Base-by-base conservation (phyloP, 1,140 invertebrate species). In the Pseudomyrmex gracilis region DNA sequence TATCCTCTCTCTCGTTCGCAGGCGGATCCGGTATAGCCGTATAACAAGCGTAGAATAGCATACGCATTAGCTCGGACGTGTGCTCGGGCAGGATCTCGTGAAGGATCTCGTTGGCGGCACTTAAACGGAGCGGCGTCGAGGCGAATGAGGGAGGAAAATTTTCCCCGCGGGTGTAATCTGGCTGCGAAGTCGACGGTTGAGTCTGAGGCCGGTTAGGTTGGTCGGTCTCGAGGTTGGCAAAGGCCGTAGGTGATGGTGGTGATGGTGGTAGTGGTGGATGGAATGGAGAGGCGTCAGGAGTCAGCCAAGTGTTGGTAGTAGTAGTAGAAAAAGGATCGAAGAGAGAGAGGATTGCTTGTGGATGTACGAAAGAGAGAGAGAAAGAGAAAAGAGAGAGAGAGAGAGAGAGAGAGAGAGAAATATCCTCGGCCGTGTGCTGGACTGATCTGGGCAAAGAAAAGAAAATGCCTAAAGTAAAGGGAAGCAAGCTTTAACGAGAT, bases 401-500 rank as follows among this genome's bases (percentile, higher is more conserved):
- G 45, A 24, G 5, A 4, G 66, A 34, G n/a, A 20, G n/a, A 34
- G 13, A 22, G 10, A n/a, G 60, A 58, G 24, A 85, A 89, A 68
- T 76, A 60, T 43, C 51, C 22, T 74, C 58, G 47, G 17, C 47
- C 73, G 63, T 68, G 73, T 24, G 22, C 74, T 70, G 87, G 85
- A 90, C 82, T 83, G 73, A 77, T 76, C 85, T 78, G 89, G 78
- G 66, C 73, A 64, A 87, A 53, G 85, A 88, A 83, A 88, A 92
- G 87, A 90, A 87, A 89, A 90, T 74, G 82, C 67, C 45, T 78
- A 76, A 87, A 87, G 89, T 73, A 89, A 91, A 86, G 87, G 73
- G 70, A 86, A 89, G 82, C 83, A 51, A 89, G 89, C 82, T 92
- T 91, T 92, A 92, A 92, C 88, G 91, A 92, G 90, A 92, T 93